Evolutionary conservation across 2,888 invertebrate species (phyloP), one percentile per base, ranked within the genome.

Genomic region (Eulithis prunata): DNA sequence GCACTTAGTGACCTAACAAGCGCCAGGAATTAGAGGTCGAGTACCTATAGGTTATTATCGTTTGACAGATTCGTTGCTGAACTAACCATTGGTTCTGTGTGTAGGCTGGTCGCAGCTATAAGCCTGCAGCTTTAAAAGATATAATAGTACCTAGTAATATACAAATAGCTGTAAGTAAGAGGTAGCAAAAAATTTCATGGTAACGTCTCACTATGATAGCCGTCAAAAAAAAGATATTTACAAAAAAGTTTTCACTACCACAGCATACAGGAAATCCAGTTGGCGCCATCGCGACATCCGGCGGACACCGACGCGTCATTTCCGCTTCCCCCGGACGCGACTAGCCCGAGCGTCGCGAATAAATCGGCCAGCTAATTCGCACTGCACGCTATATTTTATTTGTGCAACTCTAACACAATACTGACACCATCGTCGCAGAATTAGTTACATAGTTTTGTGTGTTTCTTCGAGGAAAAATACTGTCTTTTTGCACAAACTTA

Each of bases 341-440:
- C 53, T 62, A 84, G 85, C 88, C 85, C 85, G 82, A 75, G 78
- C 88, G 82, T 88, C 83, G 88, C 86, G 85, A 84, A 83, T 84
- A 86, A 90, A 91, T 90, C 87, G 89, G 76, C 77, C 77, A 87
- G 77, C 79, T 90, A 87, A 90, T 89, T 79, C 82, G 74, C 41
- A 59, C 52, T 59, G 59, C 59, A 45, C 75, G 69, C 69, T 74
- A 56, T 77, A 85, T 85, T 21, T 83, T 86, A 84, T 85, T 80
- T 82, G 76, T 81, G 79, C 81, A 71, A 62, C 61, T 81, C 79
- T 82, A 71, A 62, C 61, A 62, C 47, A 21, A 47, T 38, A 47
- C 56, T 6, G 28, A 49, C 41, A 49, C 12, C 41, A 7, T 46
- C n/a, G 13, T 14, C 21, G 3, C 0, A 11, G 51, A 49, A 49